Evolutionary conservation across 1,140 invertebrate genomes (phyloP).

Genomic region (Stegodyphus mimosarum): DNA sequence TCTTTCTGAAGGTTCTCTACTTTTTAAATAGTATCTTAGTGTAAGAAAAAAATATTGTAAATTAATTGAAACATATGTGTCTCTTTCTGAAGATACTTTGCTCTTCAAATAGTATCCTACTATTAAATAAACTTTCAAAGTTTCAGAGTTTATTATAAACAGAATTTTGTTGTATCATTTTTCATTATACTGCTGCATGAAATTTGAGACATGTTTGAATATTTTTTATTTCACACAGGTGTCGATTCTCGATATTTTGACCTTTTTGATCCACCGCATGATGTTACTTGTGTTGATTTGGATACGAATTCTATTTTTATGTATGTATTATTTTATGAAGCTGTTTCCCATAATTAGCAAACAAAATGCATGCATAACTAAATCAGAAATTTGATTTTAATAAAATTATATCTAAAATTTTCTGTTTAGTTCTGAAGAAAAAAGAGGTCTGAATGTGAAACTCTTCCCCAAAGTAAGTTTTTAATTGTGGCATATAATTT

Average conservation of each 20-base stretch:
- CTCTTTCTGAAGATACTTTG: too few relatives aligned
- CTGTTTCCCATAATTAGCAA: background rate
- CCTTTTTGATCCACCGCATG: constrained; percentile 92
- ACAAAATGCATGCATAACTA: background rate
- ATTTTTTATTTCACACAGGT: constrained; percentile 62
- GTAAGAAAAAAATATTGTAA: too few relatives aligned
- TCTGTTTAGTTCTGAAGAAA: constrained; percentile 82
- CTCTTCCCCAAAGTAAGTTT: constrained; percentile 79
- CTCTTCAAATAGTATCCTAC: too few relatives aligned
- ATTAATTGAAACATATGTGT: too few relatives aligned
- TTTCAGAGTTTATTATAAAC: too few relatives aligned
- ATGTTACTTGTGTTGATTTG: constrained; percentile 97
- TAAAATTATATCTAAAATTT: background rate
- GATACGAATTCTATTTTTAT: constrained; percentile 88
- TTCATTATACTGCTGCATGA: too few relatives aligned
- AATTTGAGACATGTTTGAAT: too few relatives aligned
- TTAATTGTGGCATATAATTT: too few relatives aligned
- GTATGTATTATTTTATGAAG: constrained; percentile 69
- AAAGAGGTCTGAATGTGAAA: constrained; percentile 83
- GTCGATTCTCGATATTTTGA: constrained; percentile 92
- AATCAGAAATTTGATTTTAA: background rate
- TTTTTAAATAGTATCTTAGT: too few relatives aligned
- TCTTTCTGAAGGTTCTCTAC: too few relatives aligned
- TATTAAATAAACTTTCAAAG: too few relatives aligned
- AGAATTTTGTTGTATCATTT: too few relatives aligned